These are phyloP conservation scores for Mus pahari DNA, from an alignment of 2,113 vertebrate genomes.

Conservation along the genomic window DNA sequence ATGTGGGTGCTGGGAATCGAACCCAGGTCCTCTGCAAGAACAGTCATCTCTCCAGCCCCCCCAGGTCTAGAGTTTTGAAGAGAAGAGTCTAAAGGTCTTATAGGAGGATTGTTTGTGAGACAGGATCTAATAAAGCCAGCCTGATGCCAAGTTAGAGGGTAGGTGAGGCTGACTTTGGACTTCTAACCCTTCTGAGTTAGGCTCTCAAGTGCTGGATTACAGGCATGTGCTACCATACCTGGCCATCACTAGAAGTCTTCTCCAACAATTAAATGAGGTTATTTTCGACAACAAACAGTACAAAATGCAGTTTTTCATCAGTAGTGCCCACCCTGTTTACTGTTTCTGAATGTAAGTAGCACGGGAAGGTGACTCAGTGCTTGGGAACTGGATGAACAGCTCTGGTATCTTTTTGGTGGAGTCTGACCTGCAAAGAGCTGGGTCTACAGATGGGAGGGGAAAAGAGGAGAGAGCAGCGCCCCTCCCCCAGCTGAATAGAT, in stretches of 20 bases:
- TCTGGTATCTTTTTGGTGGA: not conserved
- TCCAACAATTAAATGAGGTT: not conserved
- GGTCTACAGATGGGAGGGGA: not conserved
- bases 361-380: not conserved
- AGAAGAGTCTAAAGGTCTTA: not conserved
- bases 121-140: not conserved
- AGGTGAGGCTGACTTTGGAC: not conserved
- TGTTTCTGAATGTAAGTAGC: conserved; percentile 1
- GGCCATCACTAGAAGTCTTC: not conserved
- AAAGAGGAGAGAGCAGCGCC: not conserved
- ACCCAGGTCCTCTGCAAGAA: not conserved
- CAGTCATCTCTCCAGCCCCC: not conserved
- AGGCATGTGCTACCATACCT: too few species aligned
- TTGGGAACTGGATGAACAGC: not conserved
- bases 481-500: not conserved
- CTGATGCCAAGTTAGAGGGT: not conserved
- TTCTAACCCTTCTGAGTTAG: not conserved
- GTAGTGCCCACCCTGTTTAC: not conserved
- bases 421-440: not conserved
- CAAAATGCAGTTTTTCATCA: not conserved
- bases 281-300: conserved; percentile 19
- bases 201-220: not conserved
- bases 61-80: not conserved
- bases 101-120: not conserved
- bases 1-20: not conserved